These are phyloP conservation scores for Pocillopora verrucosa DNA, from an alignment of 64 coral and sea anemone genomes.

Conservation along the genomic window DNA sequence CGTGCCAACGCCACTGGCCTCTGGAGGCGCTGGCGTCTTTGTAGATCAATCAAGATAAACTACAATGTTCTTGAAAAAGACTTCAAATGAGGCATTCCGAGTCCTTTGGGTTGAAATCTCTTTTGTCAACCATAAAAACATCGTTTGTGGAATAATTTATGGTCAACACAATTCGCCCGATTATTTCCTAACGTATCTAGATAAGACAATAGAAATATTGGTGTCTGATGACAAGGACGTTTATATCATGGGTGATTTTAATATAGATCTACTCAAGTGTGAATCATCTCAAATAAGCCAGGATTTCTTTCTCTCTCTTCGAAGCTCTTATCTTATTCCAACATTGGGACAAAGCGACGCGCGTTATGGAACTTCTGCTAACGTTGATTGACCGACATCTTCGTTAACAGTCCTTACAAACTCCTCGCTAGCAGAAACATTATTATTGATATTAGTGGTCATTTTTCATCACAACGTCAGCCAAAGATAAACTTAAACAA, in stretches of 20 bases:
- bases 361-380: too few relatives aligned
- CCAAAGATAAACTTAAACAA: too few relatives aligned
- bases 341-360: too few relatives aligned
- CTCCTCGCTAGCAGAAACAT: too few relatives aligned
- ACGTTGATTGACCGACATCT: too few relatives aligned
- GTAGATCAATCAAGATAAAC: background rate
- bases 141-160: slow-evolving; percentile 22
- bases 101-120: slow-evolving; percentile 33
- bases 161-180: slow-evolving; percentile 42
- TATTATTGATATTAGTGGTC: too few relatives aligned
- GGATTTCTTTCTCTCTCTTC: background rate
- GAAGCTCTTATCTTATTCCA: too few relatives aligned
- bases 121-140: slow-evolving; percentile 39
- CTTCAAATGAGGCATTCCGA: slow-evolving; percentile 29
- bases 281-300: background rate
- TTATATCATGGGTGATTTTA: background rate
- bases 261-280: background rate
- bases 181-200: slow-evolving; percentile 27
- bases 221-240: background rate
- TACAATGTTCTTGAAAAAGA: slow-evolving; percentile 40
- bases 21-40: slow-evolving; percentile 20
- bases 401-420: too few relatives aligned
- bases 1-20: slow-evolving; percentile 38
- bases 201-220: too few relatives aligned
- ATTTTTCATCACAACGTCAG: too few relatives aligned